Evolutionary conservation across 2,888 invertebrate genomes (phyloP).

Genomic region (Caenorhabditis japonica): DNA sequence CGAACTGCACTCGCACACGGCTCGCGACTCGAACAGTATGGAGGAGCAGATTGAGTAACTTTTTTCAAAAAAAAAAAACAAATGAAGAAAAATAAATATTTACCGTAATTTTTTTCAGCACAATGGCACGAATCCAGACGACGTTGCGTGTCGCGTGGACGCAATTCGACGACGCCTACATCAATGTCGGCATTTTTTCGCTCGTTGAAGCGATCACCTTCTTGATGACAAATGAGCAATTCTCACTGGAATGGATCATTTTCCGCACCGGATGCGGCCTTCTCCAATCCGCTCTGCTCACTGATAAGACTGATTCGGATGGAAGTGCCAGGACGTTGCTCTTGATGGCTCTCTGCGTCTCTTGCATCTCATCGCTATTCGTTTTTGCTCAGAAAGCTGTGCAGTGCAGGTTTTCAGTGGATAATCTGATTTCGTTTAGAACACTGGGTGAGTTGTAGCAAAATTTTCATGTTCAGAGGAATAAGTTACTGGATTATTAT

Average conservation of each 20-base stretch:
- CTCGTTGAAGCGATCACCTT: conserved; percentile 66
- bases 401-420: conserved; percentile 2
- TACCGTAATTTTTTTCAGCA: conserved; percentile 14
- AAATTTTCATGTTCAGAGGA: too few species aligned
- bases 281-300: conserved; percentile 54
- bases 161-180: conserved; percentile 65
- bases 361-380: conserved; percentile 48
- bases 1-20: conserved; percentile 42
- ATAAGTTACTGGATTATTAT: too few species aligned
- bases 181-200: conserved; percentile 64
- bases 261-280: conserved; percentile 55
- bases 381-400: conserved; percentile 14
- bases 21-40: conserved; percentile 43
- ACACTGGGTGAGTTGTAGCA: conserved; percentile 2
- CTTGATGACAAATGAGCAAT: conserved; percentile 41
- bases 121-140: conserved; percentile 59
- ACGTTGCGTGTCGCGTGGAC: conserved; percentile 67
- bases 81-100: not conserved
- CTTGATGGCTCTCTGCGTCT: conserved; percentile 44
- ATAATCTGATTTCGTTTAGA: conserved; percentile 2
- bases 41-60: conserved; percentile 49
- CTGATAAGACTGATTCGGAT: conserved; percentile 40
- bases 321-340: conserved; percentile 26
- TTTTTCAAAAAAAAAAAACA: conserved; percentile 2
- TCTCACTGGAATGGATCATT: conserved; percentile 33